Evolutionary conservation across 2,797 vertebrate species (phyloP).

Genomic region (Brotula barbata): DNA sequence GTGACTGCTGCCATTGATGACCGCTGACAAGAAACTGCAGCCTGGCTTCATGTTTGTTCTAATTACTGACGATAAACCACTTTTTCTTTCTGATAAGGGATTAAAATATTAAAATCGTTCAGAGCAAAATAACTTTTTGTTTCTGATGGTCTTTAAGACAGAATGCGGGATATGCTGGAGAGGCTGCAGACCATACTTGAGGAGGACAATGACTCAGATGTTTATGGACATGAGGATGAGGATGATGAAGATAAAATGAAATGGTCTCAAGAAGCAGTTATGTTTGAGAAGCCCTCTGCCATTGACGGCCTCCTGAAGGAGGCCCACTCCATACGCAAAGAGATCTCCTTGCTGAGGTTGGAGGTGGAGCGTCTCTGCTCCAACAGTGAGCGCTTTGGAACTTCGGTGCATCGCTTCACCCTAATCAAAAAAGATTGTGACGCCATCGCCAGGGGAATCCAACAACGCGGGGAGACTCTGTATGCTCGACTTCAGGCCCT

Average conservation of each 20-base stretch:
- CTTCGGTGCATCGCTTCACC: slow-evolving; percentile 84
- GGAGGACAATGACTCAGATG: slow-evolving; percentile 11
- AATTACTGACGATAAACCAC: no score
- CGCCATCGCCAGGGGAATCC: slow-evolving; percentile 86
- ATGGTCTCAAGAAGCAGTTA: slow-evolving; percentile 68
- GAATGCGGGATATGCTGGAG: slow-evolving; percentile 88
- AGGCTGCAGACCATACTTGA: slow-evolving; percentile 77
- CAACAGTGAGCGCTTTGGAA: slow-evolving; percentile 85
- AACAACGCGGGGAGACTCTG: slow-evolving; percentile 77
- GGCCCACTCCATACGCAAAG: slow-evolving; percentile 79
- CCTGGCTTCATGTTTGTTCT: no score
- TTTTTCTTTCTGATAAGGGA: no score
- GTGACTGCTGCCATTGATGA: slow-evolving; percentile 30
- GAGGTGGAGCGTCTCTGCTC: slow-evolving; percentile 80
- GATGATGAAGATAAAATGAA: slow-evolving; percentile 53
- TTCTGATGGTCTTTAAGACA: slow-evolving; percentile 65
- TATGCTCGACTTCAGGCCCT: slow-evolving; percentile 80
- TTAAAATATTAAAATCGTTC: background rate
- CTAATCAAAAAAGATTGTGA: slow-evolving; percentile 88
- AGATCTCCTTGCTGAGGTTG: slow-evolving; percentile 77
- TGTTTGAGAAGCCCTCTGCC: slow-evolving; percentile 78
- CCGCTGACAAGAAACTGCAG: no score
- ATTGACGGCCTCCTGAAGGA: slow-evolving; percentile 81
- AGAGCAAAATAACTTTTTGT: slow-evolving; percentile 2
- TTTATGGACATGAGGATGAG: slow-evolving; percentile 31